A percentile compares a stretch with the other conserved stretches of the same genome.
Evolutionary conservation across 2,797 vertebrate genomes (phyloP).

Genomic region (Acanthurus lineatus): DNA sequence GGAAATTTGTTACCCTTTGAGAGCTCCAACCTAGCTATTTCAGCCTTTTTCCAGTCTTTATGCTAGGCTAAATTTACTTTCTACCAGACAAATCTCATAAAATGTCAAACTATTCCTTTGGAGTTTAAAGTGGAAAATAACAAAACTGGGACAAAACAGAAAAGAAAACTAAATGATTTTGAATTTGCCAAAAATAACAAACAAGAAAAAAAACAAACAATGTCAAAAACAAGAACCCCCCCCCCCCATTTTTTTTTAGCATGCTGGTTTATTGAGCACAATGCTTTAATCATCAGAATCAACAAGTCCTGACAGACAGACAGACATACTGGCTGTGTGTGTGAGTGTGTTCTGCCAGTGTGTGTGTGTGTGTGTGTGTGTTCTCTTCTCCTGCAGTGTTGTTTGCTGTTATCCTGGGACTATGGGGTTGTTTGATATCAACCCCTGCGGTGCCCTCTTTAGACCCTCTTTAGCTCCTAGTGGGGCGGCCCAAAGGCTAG

Average conservation of each 20-base stretch:
- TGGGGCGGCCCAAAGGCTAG: slow-evolving; percentile 89
- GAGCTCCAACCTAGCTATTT: not conserved
- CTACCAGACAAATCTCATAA: too few species aligned
- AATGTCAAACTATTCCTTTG: too few species aligned
- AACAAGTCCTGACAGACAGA: slow-evolving; percentile 76
- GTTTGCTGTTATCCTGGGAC: slow-evolving; percentile 75
- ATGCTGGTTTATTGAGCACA: slow-evolving; percentile 36
- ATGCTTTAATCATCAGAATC: slow-evolving; percentile 62
- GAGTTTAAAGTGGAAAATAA: too few species aligned
- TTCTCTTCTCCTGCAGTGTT: slow-evolving; percentile 70
- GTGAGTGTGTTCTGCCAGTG: slow-evolving; percentile 38
- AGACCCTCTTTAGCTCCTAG: slow-evolving; percentile 83
- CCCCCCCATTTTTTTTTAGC: slow-evolving; percentile 11
- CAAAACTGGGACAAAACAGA: too few species aligned
- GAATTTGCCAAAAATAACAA: too few species aligned
- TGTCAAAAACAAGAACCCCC: too few species aligned
- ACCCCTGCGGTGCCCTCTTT: slow-evolving; percentile 83
- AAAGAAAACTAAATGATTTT: too few species aligned
- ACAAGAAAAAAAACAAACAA: too few species aligned
- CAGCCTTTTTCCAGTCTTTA: not conserved
- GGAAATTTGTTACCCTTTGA: not conserved
- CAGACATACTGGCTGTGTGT: slow-evolving; percentile 28
- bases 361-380: slow-evolving; percentile 70
- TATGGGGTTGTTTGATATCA: slow-evolving; percentile 84
- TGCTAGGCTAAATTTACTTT: not conserved